Evolutionary conservation across 2,797 vertebrate genomes (phyloP), one percentile per base, ranked within the genome.

Genomic region (Sternotherus odoratus): DNA sequence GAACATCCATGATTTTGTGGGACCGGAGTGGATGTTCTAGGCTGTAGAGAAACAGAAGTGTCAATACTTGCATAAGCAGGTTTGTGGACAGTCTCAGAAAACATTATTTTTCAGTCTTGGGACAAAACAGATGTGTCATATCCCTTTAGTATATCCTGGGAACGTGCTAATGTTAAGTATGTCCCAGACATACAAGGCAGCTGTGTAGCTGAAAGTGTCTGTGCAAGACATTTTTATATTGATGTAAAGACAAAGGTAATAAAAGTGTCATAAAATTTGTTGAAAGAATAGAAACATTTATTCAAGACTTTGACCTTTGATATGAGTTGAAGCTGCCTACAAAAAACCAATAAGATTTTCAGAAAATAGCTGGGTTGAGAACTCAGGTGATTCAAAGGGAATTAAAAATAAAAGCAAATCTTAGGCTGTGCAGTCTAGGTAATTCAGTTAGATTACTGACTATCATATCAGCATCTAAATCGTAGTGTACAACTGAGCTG

Each of bases 221-320:
- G 1, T 69, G 30, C 82, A 84, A 95, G 17, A 86, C 24, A 83
- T 83, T 93, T 83, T 97, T 93, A 93, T 86, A 83, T 83, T 87
- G 39, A 43, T 94, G 91, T 93, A 95, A 94, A 91, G 87, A 92
- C 16, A 97, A 97, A 97, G 57, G 23, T 87, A 96, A 96, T 93
- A 91, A 93, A 96, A 96, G 95, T 96, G 21, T 92, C 77, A 90
- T 75, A 91, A 95, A 94, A 93, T 50, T 2, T 84, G 4, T 93
- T 91, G 80, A 90, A 96, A 94, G 3, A 17, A 26, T 50, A 84
- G 85, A 93, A 91, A 96, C 72, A 24, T 82, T 77, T 88, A 23
- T 79, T 85, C 15, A 94, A 89, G 88, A 94, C 88, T 78, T 66
- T 95, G 81, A 96, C 57, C 21, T 97, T 90, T 95, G 66, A 90